These are phyloP conservation scores for Neomonachus schauinslandi DNA, from an alignment of 2,113 vertebrate genomes.

Conservation along the genomic window DNA sequence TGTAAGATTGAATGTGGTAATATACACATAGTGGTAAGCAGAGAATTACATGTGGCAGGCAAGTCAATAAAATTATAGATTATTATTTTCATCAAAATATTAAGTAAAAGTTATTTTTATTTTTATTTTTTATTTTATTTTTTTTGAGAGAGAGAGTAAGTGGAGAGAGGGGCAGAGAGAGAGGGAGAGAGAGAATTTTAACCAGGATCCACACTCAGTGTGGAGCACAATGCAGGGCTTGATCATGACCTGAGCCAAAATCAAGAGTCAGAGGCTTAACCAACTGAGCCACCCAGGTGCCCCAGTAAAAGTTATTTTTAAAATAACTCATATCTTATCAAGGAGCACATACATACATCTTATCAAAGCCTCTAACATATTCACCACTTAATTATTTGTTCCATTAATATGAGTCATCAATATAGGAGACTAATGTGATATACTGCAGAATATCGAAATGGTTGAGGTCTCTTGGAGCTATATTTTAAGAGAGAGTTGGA, in stretches of 20 bases:
- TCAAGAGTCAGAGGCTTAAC: neutral
- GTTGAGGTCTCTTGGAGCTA: neutral
- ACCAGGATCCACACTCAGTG: neutral
- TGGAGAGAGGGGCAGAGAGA: neutral
- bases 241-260: neutral
- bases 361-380: neutral
- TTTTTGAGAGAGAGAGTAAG: neutral
- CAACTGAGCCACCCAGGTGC: neutral
- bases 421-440: neutral
- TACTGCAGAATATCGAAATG: neutral
- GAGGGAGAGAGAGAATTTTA: neutral
- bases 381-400: neutral
- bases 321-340: neutral
- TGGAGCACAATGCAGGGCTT: neutral
- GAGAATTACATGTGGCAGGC: neutral
- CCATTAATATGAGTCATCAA: neutral
- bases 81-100: constrained; percentile 12
- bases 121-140: neutral
- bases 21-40: neutral
- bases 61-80: neutral
- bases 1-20: neutral
- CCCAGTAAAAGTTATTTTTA: constrained; percentile 1
- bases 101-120: constrained; percentile 12
- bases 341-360: neutral
- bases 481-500: neutral